Base-by-base conservation (phyloP, 2,797 vertebrate genomes). In the Molossus molossus region DNA sequence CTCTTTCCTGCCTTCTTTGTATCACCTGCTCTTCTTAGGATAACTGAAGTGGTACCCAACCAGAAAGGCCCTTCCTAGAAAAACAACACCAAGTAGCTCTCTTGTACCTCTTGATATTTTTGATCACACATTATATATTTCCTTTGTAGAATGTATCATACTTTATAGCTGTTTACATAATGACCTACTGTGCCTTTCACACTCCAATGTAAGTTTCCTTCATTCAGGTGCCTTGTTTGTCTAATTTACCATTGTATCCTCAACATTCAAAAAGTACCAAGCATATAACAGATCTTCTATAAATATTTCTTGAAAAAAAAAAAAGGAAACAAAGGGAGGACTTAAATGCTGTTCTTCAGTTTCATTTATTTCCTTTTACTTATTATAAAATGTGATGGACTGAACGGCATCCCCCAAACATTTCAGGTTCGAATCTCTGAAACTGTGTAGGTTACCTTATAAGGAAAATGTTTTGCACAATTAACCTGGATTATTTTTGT, bases 251-350 rank as follows among this genome's bases (percentile, higher is more conserved):
- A 7, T 29, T 79, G 3, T 87, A 29, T 58, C 15, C 11, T 92
- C 70, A 80, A 76, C 55, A 17, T 5, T 50, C 72, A 73, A 62
- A 27, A 3, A 45, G 1, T 75, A 18, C 9, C 40, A 58, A 25
- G 1, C n/a, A 60, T 33, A 60, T 14, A 69, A 67, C 2, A 91
- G 3, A 20, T 12, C 3, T 3, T 69, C 25, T 40, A 10, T 18
- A 92, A 93, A 82, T 87, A 89, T 37, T 76, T 70, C 21, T 27
- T 87, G 17, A 40, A 33, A 60, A 70, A 9, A 20, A 57, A 77
- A 17, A 45, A 6, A 1, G 8, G 15, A 3, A n/a, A 64, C 15
- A 27, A 67, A 67, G 17, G 11, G 18, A 81, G 50, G 5, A 55
- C 69, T 1, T 15, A 77, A 48, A 37, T 14, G 48, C 4, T n/a